Evolutionary conservation across 1,140 invertebrate species (phyloP), one percentile per base, ranked within the genome.

Genomic region (Spodoptera frugiperda): DNA sequence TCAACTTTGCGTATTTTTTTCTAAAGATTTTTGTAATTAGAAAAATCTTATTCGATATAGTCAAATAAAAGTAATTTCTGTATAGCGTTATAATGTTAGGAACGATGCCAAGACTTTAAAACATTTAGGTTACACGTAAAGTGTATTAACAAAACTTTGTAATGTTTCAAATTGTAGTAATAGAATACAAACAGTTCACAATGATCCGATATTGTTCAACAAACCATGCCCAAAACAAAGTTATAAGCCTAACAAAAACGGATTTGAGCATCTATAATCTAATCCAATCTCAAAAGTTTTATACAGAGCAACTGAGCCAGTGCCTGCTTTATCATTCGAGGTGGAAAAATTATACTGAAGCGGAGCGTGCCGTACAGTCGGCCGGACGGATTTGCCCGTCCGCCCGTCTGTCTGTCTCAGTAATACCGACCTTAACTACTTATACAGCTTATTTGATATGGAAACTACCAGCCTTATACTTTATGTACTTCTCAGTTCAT

Each of bases 361-460:
- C 54, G 54, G 44, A 19, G 53, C 71, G 71, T 73, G 71, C 71
- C 71, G 71, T 49, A 49, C 39, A 49, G 54, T 30, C 71, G 54
- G 55, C 15, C 44, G 44, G 21, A 59, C 71, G 71, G 71, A 73
- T 73, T 73, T 73, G 54, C 54, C 44, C 55, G 53, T 49, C 17
- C 39, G 63, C 63, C 70, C 53, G 51, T 72, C 68, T 25, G 71
- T 73, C 71, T 59, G 55, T 61, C 71, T 59, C 71, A 9, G 54
- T 73, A 73, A 73, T 49, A 73, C 55, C 54, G 53, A 57, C 39
- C 53, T 73, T 59, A 73, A 73, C 54, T 61, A 59, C 54, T 68
- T 71, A 55, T 55, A 53, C 51, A 67, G 39, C 63, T 63, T 70
- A 67, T 19, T 48, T 49, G 63, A 49, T 67, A 67, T 67, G 44